These are phyloP conservation scores for Limosa lapponica DNA, from an alignment of 2,797 vertebrate genomes.

Conservation along the genomic window DNA sequence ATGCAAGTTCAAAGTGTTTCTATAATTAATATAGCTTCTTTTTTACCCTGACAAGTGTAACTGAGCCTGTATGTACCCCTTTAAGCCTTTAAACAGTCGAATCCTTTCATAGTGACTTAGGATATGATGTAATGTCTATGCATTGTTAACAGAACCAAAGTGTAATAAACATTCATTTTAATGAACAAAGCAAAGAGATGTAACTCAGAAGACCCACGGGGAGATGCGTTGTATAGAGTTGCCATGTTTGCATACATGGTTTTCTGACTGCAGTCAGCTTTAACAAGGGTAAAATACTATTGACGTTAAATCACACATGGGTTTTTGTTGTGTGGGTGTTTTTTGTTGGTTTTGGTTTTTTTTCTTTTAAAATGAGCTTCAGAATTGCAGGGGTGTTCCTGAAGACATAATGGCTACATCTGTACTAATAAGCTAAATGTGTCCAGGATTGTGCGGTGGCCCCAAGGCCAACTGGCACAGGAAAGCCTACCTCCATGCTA, in stretches of 20 bases:
- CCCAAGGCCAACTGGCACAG: constrained; percentile 42
- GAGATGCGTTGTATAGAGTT: constrained; percentile 46
- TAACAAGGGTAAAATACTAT: constrained; percentile 68
- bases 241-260: constrained; percentile 63
- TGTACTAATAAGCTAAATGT: constrained; percentile 31
- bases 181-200: constrained; percentile 63
- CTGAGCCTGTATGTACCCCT: not conserved
- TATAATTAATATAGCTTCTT: not conserved
- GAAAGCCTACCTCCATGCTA: constrained; percentile 30
- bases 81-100: constrained; percentile 49
- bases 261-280: constrained; percentile 61
- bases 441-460: not conserved
- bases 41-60: not conserved
- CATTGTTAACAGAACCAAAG: constrained; percentile 55
- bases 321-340: not conserved
- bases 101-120: constrained; percentile 63
- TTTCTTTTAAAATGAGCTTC: not conserved
- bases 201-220: constrained; percentile 55
- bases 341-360: not conserved
- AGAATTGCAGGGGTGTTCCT: constrained; percentile 35
- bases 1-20: not conserved
- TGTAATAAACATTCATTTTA: constrained; percentile 63
- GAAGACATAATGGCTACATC: constrained; percentile 38
- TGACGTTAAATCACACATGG: constrained; percentile 54
- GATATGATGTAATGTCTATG: constrained; percentile 68